Conservation (phyloP, 2,888 invertebrate genomes). For the Exocentrus adspersus region DNA sequence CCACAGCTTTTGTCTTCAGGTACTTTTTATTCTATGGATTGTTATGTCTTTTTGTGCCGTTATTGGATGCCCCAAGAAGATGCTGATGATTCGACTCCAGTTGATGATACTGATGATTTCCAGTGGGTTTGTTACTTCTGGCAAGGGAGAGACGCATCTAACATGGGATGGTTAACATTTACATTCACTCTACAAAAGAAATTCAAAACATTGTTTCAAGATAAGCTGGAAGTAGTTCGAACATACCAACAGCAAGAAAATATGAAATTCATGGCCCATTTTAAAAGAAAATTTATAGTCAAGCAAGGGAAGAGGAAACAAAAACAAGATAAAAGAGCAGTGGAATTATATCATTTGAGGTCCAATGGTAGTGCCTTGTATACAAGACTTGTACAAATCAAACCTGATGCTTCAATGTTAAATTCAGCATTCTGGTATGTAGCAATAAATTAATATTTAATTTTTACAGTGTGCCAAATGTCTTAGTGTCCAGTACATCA, state of each 20-base stretch:
- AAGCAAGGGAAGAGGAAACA: constrained; percentile 82
- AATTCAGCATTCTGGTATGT: constrained; percentile 95
- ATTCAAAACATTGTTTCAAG: constrained; percentile 87
- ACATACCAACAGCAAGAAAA: constrained; percentile 99
- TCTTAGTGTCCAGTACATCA: too few relatives aligned
- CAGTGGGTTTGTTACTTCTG: constrained; percentile 99
- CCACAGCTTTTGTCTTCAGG: too few relatives aligned
- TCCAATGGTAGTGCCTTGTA: constrained; percentile 96
- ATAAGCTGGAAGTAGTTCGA: constrained; percentile 92
- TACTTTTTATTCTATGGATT: constrained; percentile 92
- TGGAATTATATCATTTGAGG: constrained; percentile 94
- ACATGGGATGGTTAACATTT: constrained; percentile 99
- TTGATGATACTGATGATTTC: constrained; percentile 64
- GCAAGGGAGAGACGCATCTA: constrained; percentile 97
- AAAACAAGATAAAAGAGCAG: constrained; percentile 66
- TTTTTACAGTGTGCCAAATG: too few relatives aligned
- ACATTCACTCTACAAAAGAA: constrained; percentile 96
- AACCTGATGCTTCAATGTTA: constrained; percentile 83
- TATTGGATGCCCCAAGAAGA: constrained; percentile 83
- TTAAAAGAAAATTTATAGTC: constrained; percentile 93
- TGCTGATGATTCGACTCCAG: constrained; percentile 63
- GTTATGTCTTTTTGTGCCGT: constrained; percentile 97
- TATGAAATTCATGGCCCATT: constrained; percentile 97
- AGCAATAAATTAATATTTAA: too few relatives aligned
- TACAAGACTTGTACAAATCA: constrained; percentile 90